These are phyloP conservation scores for Crocuta crocuta DNA, from an alignment of 2,113 vertebrate species.

Conservation along the genomic window DNA sequence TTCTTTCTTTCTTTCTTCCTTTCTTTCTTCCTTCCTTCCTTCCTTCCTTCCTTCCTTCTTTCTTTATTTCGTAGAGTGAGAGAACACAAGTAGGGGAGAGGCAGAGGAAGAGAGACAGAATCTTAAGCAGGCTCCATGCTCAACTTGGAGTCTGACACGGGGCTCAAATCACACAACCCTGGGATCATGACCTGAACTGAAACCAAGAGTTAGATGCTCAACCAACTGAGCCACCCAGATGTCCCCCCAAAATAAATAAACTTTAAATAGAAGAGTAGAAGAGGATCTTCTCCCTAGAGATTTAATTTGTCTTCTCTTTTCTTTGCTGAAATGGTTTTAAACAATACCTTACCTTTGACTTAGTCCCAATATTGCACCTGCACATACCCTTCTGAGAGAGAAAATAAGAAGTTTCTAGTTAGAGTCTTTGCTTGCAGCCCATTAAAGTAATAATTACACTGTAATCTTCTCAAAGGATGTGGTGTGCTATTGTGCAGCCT, in stretches of 20 bases:
- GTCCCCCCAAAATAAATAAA: not conserved
- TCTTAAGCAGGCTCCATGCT: too few relatives aligned
- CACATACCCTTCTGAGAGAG: constrained; percentile 55
- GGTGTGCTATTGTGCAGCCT: constrained; percentile 19
- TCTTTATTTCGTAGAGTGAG: too few relatives aligned
- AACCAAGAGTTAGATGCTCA: too few relatives aligned
- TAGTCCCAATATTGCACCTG: not conserved
- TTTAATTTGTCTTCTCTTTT: constrained; percentile 42
- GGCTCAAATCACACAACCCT: too few relatives aligned
- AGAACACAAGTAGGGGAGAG: too few relatives aligned
- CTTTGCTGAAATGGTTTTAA: constrained; percentile 37
- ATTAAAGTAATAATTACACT: constrained; percentile 46
- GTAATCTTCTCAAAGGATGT: constrained; percentile 30
- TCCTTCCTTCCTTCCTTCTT: too few relatives aligned
- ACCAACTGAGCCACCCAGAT: too few relatives aligned
- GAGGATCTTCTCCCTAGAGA: not conserved
- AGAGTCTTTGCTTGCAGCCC: constrained; percentile 48
- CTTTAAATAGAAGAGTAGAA: not conserved
- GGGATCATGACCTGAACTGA: too few relatives aligned
- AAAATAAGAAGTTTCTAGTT: not conserved
- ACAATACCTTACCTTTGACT: not conserved
- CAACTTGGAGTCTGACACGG: too few relatives aligned
- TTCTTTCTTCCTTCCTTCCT: too few relatives aligned
- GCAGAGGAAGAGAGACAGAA: too few relatives aligned
- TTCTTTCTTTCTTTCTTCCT: too few relatives aligned